Evolutionary conservation across 2,797 vertebrate species (phyloP).

Genomic region (Sarcoramphus papa): DNA sequence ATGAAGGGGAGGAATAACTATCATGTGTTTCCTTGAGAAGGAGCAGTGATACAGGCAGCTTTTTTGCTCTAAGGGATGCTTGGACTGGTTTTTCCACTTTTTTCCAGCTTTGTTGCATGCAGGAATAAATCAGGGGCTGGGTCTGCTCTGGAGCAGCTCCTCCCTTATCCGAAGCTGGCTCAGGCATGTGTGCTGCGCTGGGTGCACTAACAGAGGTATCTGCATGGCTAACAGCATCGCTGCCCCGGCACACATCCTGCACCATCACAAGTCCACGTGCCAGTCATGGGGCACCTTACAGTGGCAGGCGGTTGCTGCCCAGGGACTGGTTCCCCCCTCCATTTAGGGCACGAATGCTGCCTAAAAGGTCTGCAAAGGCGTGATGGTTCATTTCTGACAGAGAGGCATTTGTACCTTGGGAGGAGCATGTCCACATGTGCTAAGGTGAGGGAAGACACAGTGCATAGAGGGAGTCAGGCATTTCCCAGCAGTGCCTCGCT

Average conservation of each 20-base stretch:
- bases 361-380: not conserved
- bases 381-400: not conserved
- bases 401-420: not conserved
- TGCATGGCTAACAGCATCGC: no score
- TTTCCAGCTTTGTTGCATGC: not conserved
- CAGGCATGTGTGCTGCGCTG: not conserved
- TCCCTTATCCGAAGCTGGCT: not conserved
- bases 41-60: not conserved
- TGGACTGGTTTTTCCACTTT: not conserved
- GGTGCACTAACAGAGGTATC: not conserved
- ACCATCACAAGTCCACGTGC: no score
- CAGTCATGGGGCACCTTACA: accelerated
- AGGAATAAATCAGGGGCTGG: not conserved
- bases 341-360: not conserved
- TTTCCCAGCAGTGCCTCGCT: not conserved
- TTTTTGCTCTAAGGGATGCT: not conserved
- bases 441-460: not conserved
- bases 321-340: not conserved
- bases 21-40: not conserved
- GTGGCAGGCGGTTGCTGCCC: accelerated
- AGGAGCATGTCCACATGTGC: accelerated
- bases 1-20: not conserved
- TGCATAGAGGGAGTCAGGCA: accelerated
- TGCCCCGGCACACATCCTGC: not conserved
- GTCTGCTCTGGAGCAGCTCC: not conserved